Evolutionary conservation across 2,797 vertebrate species (phyloP), one percentile per base, ranked within the genome.

Genomic region (Parauchenoglanis punctatus): DNA sequence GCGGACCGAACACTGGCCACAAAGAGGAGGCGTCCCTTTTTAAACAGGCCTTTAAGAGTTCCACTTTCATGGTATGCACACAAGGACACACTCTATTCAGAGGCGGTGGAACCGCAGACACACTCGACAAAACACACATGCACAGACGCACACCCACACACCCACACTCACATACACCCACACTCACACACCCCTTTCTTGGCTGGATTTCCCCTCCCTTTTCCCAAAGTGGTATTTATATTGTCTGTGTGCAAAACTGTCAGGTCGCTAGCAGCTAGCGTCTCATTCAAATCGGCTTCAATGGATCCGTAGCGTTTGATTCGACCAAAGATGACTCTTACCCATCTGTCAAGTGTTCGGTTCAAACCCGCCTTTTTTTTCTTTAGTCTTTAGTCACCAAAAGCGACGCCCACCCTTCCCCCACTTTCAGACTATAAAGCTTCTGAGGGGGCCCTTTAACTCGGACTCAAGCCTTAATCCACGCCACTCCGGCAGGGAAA

Each of bases 1-100:
- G 94, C 93, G 92, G 73, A 25, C 94, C 94, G 94, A 96, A 95
- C 95, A 95, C 92, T 94, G 94, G 93, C 92, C 94, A 96, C 95
- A 96, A 96, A 95, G 94, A 94, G 92, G 93, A 95, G 95, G 95
- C 94, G 94, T 95, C 95, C 96, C 95, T 95, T 96, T 90, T 95
- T 95, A 96, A 96, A 96, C 93, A 95, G 93, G 93, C 93, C 94
- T 95, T 95, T 93, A 93, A 93, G 92, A 93, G 92, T 93, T 94
- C 93, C 92, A 95, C 93, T 95, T 96, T 96, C 95, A 96, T 94
- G 94, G 93, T 93, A 89, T 67, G 95, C 94, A 95, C 93, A 94
- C 94, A 92, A 92, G 89, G 88, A 94, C 93, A 92, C 94, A 93
- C 94, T 94, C 93, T 73, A 93, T 93, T 92, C 91, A 84, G 86